These are phyloP conservation scores for Caenorhabditis brenneri DNA, from an alignment of 1,140 invertebrate species.

Conservation along the genomic window DNA sequence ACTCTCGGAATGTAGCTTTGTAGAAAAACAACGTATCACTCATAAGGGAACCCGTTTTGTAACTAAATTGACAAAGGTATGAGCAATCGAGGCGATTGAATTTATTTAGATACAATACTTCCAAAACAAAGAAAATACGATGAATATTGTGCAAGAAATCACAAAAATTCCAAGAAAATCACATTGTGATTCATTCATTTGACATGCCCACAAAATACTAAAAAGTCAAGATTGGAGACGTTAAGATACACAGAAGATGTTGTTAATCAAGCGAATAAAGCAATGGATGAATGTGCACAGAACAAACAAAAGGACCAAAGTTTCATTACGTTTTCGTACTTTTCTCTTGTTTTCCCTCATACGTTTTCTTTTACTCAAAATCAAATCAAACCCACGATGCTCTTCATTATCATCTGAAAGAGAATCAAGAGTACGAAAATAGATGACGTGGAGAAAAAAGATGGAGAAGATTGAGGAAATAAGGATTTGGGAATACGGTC, in stretches of 20 bases:
- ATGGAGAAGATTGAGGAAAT: background rate
- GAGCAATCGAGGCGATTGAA: too few relatives aligned
- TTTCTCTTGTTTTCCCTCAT: background rate
- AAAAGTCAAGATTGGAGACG: background rate
- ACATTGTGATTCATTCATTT: background rate
- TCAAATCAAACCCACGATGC: background rate
- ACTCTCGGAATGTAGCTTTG: too few relatives aligned
- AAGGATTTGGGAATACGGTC: conserved; percentile 2
- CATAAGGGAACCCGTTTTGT: too few relatives aligned
- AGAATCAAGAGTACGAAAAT: conserved; percentile 12
- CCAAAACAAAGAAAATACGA: too few relatives aligned
- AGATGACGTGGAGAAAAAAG: background rate
- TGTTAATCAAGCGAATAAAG: conserved; percentile 11
- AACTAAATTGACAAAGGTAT: too few relatives aligned
- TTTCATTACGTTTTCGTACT: conserved; percentile 1
- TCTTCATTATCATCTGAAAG: conserved; percentile 2
- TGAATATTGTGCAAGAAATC: background rate
- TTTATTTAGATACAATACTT: too few relatives aligned
- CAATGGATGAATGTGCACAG: background rate
- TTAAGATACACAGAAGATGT: background rate
- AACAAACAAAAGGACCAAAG: conserved; percentile 4
- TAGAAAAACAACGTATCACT: too few relatives aligned
- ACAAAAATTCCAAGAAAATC: background rate
- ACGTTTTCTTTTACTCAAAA: background rate
- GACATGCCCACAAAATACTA: background rate